phyloP scores from a whole-genome alignment of 2,888 invertebrate species.

The Machimus atricapillus region DNA sequence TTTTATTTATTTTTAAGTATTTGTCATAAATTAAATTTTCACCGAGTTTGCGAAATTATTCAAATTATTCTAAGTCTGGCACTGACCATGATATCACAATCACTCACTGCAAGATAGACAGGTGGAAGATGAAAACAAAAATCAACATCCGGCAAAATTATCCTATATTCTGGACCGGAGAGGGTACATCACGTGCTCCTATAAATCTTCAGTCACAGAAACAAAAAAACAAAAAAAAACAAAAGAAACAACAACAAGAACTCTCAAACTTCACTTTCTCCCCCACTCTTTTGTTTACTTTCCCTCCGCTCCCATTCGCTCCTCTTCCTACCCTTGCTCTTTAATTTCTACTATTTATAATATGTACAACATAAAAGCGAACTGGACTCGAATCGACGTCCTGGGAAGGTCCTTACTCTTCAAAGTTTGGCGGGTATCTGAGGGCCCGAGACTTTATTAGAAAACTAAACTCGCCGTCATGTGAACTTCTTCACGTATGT shows the following conservation, averaged over 20 bases:
- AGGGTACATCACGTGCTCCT: background rate
- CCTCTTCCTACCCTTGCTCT: background rate
- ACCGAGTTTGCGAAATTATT: background rate
- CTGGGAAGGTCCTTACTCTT: constrained; percentile 48
- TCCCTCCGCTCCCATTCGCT: background rate
- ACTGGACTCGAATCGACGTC: background rate
- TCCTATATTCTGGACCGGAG: background rate
- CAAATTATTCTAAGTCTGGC: background rate
- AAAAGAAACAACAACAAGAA: background rate
- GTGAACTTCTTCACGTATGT: constrained; percentile 30
- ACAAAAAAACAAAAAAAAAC: background rate
- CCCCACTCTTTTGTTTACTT: constrained; percentile 9
- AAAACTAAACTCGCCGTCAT: constrained; percentile 47
- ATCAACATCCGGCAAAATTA: background rate
- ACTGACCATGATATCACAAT: background rate
- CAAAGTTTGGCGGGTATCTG: constrained; percentile 51
- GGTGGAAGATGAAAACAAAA: background rate
- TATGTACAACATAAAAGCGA: background rate
- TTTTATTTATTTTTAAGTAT: background rate
- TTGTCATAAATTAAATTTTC: background rate
- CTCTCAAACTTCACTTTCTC: background rate
- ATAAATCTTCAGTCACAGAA: background rate
- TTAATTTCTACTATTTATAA: constrained; percentile 12
- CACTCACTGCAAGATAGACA: background rate
- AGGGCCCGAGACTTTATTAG: constrained; percentile 44